Evolutionary conservation across 2,888 invertebrate genomes (phyloP).

Genomic region (Polyommatus iphigenia): DNA sequence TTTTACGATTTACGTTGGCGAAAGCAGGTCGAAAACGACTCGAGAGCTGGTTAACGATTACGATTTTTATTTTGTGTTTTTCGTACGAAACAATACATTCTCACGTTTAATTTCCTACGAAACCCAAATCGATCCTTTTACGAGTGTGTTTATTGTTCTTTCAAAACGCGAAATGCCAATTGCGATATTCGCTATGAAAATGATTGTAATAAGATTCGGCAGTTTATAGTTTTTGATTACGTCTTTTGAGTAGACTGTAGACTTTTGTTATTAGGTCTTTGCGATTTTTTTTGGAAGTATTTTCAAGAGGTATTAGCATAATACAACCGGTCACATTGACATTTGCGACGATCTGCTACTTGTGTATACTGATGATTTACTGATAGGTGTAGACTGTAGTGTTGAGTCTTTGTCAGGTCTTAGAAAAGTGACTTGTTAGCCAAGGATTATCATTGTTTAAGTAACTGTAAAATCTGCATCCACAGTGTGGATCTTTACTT

Average conservation of each 20-base stretch:
- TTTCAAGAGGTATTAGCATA: too few relatives aligned
- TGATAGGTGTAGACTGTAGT: too few relatives aligned
- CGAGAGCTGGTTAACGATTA: slow-evolving; percentile 74
- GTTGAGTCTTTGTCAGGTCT: too few relatives aligned
- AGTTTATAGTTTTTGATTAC: slow-evolving; percentile 25
- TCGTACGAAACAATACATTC: slow-evolving; percentile 78
- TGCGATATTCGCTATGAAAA: slow-evolving; percentile 43
- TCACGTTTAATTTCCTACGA: slow-evolving; percentile 79
- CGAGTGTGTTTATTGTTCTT: slow-evolving; percentile 78
- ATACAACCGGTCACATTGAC: too few relatives aligned
- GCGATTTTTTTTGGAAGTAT: too few relatives aligned
- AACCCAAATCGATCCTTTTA: slow-evolving; percentile 76
- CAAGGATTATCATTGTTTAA: too few relatives aligned
- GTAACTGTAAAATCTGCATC: too few relatives aligned
- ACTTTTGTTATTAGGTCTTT: background rate
- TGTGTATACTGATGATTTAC: too few relatives aligned
- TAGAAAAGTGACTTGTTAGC: too few relatives aligned
- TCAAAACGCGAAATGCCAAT: slow-evolving; percentile 71
- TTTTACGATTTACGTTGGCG: slow-evolving; percentile 74
- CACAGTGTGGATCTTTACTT: too few relatives aligned
- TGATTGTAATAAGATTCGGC: slow-evolving; percentile 33
- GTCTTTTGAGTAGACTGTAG: background rate
- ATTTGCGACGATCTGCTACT: too few relatives aligned
- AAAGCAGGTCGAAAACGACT: slow-evolving; percentile 77
- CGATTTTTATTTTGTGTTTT: slow-evolving; percentile 74